These are phyloP conservation scores for Sialis lutaria DNA, from an alignment of 2,888 invertebrate species.

Conservation along the genomic window DNA sequence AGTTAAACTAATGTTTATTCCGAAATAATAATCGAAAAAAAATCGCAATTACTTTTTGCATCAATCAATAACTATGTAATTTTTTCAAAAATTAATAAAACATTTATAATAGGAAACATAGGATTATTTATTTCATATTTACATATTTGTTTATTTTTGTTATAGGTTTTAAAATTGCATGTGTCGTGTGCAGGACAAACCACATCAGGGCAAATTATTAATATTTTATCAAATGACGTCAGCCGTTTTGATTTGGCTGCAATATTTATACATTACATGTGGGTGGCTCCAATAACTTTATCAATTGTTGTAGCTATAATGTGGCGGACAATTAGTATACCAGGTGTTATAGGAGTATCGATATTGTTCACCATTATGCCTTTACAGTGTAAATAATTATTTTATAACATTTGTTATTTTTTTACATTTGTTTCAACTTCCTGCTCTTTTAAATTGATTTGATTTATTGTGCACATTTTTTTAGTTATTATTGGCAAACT, in stretches of 20 bases:
- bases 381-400: slow-evolving; percentile 19
- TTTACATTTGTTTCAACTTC: slow-evolving; percentile 7
- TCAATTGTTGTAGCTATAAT: slow-evolving; percentile 35
- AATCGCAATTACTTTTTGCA: too few relatives aligned
- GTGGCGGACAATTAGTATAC: slow-evolving; percentile 29
- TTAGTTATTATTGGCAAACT: neutral
- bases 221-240: slow-evolving; percentile 58
- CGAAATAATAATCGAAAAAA: too few relatives aligned
- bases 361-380: slow-evolving; percentile 30
- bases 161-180: neutral
- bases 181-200: neutral
- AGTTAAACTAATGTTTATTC: too few relatives aligned
- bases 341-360: slow-evolving; percentile 33
- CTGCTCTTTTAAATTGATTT: neutral
- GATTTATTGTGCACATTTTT: slow-evolving; percentile 13
- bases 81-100: too few relatives aligned
- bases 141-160: neutral
- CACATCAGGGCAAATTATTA: slow-evolving; percentile 30
- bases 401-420: neutral
- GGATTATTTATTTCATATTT: too few relatives aligned
- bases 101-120: too few relatives aligned
- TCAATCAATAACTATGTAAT: too few relatives aligned
- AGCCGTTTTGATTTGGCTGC: slow-evolving; percentile 54
- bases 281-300: slow-evolving; percentile 59
- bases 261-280: slow-evolving; percentile 52